Evolutionary conservation across 1,140 invertebrate genomes (phyloP).

Genomic region (Drosophila punjabiensis): DNA sequence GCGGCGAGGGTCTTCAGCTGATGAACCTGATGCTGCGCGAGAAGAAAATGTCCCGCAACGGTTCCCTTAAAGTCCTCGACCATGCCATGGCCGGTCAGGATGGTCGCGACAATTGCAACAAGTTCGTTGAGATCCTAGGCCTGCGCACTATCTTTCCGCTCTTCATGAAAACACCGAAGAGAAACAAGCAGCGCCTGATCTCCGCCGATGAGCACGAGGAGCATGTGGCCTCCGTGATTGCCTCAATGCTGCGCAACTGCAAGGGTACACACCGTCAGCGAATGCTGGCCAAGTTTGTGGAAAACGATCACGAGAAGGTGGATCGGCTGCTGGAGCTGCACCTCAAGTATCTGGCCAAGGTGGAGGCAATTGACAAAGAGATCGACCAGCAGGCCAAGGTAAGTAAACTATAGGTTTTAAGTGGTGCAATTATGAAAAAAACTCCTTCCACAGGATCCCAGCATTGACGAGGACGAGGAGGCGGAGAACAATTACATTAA

Average conservation of each 20-base stretch:
- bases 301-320: conserved; percentile 99
- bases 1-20: conserved; percentile 96
- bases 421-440: not conserved
- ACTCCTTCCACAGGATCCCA: conserved; percentile 48
- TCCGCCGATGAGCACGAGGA: conserved; percentile 97
- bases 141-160: conserved; percentile 98
- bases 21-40: conserved; percentile 98
- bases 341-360: conserved; percentile 98
- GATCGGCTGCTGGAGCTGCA: conserved; percentile 98
- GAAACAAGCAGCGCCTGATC: conserved; percentile 93
- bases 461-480: conserved; percentile 89
- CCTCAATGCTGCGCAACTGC: conserved; percentile 96
- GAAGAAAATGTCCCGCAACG: conserved; percentile 98
- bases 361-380: conserved; percentile 93
- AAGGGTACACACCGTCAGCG: conserved; percentile 95
- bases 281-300: conserved; percentile 97
- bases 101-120: conserved; percentile 98
- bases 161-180: conserved; percentile 99
- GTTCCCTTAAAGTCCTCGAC: conserved; percentile 98
- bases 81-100: conserved; percentile 97
- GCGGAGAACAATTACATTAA: conserved; percentile 95
- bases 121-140: conserved; percentile 99
- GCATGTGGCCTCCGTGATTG: conserved; percentile 97
- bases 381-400: conserved; percentile 88
- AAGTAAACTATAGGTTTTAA: not conserved